These are phyloP conservation scores for Cephalopterus ornatus DNA, from an alignment of 2,113 vertebrate genomes.

Conservation along the genomic window DNA sequence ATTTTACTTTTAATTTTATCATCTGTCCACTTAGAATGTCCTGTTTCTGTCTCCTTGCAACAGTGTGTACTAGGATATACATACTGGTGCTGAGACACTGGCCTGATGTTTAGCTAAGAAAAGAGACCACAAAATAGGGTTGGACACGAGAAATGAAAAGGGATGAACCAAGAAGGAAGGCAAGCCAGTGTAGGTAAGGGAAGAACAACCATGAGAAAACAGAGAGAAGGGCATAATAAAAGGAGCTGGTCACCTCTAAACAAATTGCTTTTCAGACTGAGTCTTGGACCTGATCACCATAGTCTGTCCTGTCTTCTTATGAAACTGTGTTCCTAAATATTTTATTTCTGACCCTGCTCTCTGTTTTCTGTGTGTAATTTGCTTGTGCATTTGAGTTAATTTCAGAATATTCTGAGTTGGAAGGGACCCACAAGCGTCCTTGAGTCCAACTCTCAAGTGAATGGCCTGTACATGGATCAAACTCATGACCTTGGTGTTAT, in stretches of 20 bases:
- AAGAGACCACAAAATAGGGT: background rate
- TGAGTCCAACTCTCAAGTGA: background rate
- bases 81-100: background rate
- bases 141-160: background rate
- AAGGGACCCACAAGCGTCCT: background rate
- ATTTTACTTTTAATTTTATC: background rate
- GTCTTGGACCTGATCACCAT: accelerated
- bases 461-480: background rate
- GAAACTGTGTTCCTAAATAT: background rate
- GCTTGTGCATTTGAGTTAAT: background rate
- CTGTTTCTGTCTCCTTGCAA: background rate
- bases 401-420: background rate
- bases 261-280: background rate
- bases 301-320: background rate
- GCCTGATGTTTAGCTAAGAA: background rate
- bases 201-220: background rate
- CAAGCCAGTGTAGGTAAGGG: background rate
- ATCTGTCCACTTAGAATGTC: background rate
- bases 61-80: background rate
- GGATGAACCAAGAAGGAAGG: background rate
- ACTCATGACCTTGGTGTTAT: background rate
- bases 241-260: background rate
- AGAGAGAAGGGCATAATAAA: background rate
- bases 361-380: background rate
- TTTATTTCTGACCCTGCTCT: background rate